Evolutionary conservation across 64 coral and sea anemone genomes (phyloP).

Genomic region (Dendrophyllia cribrosa): DNA sequence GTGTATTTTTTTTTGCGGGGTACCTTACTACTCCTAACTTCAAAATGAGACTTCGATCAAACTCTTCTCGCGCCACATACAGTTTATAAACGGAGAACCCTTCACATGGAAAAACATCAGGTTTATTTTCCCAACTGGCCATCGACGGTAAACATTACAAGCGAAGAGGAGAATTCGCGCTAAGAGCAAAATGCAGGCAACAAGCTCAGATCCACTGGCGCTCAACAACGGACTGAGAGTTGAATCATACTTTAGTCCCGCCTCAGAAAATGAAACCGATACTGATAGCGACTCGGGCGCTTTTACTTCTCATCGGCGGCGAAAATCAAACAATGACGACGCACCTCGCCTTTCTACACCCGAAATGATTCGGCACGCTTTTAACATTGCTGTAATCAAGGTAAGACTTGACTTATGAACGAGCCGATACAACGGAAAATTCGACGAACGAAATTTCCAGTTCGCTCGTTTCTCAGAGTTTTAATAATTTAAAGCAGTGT

Average conservation of each 20-base stretch:
- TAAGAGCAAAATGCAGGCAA: slow-evolving; percentile 7
- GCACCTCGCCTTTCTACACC: slow-evolving; percentile 54
- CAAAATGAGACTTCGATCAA: neutral
- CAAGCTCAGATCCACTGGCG: neutral
- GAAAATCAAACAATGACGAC: slow-evolving; percentile 27
- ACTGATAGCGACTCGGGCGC: slow-evolving; percentile 37
- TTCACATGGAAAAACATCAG: neutral
- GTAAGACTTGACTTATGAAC: neutral
- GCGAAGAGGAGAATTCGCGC: neutral
- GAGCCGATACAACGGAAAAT: neutral
- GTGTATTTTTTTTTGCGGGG: slow-evolving; percentile 14
- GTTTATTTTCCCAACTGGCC: neutral
- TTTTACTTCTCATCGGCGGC: neutral
- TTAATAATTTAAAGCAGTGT: neutral
- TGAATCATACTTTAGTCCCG: slow-evolving; percentile 6
- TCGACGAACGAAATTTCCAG: neutral
- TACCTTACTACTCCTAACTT: neutral
- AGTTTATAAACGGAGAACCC: neutral
- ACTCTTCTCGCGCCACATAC: neutral
- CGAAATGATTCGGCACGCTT: slow-evolving; percentile 60
- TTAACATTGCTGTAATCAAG: slow-evolving; percentile 59
- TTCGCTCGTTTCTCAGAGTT: neutral
- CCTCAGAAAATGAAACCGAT: slow-evolving; percentile 38
- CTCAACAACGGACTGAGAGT: neutral
- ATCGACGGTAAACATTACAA: neutral